Conservation (phyloP, 2,888 invertebrate species). For the Cephus sareptanus region DNA sequence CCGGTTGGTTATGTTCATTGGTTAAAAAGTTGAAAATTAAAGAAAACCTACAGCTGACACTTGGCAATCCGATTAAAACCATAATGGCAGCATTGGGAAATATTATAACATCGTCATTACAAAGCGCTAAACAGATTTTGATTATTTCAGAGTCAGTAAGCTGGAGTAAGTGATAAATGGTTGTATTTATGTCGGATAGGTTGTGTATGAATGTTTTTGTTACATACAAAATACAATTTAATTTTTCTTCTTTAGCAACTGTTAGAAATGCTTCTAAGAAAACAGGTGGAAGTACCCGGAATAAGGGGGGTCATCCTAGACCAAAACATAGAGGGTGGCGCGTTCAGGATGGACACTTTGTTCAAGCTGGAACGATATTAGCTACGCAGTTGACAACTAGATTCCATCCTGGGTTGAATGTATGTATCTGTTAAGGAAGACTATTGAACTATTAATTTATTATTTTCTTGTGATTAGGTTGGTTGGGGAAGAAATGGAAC, state of each 20-base stretch:
- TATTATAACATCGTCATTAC: neutral
- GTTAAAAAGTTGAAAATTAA: neutral
- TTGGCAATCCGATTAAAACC: neutral
- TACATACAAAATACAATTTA: neutral
- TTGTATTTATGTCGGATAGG: neutral
- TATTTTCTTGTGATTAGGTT: slow-evolving; percentile 72
- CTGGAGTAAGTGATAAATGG: neutral
- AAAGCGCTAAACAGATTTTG: neutral
- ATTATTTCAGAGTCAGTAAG: neutral
- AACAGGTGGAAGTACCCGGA: slow-evolving; percentile 75
- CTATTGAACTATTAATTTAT: neutral
- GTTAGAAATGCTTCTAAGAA: slow-evolving; percentile 80
- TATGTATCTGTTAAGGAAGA: slow-evolving; percentile 60
- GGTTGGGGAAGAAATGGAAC: slow-evolving; percentile 84
- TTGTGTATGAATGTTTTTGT: neutral
- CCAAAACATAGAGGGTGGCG: slow-evolving; percentile 85
- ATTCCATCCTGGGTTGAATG: slow-evolving; percentile 86
- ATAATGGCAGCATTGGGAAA: neutral
- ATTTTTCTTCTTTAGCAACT: slow-evolving; percentile 55
- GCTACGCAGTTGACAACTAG: slow-evolving; percentile 76
- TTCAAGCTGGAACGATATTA: slow-evolving; percentile 75
- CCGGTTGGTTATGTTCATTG: neutral
- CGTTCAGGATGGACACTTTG: slow-evolving; percentile 77
- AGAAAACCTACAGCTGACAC: neutral
- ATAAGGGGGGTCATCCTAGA: slow-evolving; percentile 71